Conservation (phyloP, 1,140 invertebrate genomes). For the Semibalanus balanoides region DNA sequence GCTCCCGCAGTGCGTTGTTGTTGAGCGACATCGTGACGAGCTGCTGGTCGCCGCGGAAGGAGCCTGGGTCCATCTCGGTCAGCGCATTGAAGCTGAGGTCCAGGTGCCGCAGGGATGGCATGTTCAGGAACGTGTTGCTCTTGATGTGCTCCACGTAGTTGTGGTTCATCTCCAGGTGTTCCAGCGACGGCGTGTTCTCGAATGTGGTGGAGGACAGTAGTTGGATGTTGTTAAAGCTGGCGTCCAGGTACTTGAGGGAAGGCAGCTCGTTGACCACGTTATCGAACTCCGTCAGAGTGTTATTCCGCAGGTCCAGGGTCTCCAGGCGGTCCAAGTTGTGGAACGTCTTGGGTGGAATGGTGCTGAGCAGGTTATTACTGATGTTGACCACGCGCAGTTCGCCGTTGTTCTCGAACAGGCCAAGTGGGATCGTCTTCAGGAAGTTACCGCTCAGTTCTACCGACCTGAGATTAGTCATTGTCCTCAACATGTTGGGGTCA, state of each 20-base stretch:
- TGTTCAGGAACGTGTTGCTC: constrained; percentile 5
- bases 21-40: background rate
- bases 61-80: background rate
- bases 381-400: background rate
- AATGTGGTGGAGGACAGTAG: background rate
- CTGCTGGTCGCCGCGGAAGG: background rate
- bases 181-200: background rate
- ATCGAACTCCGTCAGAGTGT: background rate
- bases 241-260: background rate
- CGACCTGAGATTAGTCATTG: background rate
- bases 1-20: background rate
- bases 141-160: background rate
- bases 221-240: background rate
- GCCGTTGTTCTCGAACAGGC: background rate
- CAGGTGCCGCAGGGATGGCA: background rate
- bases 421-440: background rate
- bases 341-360: background rate
- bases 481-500: background rate
- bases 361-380: background rate
- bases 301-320: background rate
- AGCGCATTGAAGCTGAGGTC: background rate
- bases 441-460: background rate
- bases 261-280: background rate
- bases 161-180: background rate
- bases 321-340: background rate